Evolutionary conservation across 2,888 invertebrate genomes (phyloP).

Genomic region (Pemphredon lugubris): DNA sequence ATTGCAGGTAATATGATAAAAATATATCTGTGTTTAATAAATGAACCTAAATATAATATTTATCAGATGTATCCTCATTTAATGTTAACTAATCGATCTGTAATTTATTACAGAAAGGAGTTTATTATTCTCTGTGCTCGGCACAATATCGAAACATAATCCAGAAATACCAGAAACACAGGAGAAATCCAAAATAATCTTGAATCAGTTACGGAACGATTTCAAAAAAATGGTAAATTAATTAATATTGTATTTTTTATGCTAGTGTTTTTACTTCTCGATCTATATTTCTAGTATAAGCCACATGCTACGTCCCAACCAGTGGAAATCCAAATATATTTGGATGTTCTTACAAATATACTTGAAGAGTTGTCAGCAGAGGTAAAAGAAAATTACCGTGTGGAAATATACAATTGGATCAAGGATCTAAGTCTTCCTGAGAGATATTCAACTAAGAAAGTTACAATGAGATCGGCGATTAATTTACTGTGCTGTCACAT

Average conservation of each 20-base stretch:
- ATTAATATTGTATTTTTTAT: slow-evolving; percentile 6
- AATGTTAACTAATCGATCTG: background rate
- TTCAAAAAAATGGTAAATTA: slow-evolving; percentile 51
- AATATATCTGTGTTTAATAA: background rate
- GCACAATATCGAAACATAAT: slow-evolving; percentile 59
- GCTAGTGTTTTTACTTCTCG: slow-evolving; percentile 1
- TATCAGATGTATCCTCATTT: no score
- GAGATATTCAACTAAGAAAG: slow-evolving; percentile 25
- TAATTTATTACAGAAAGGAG: slow-evolving; percentile 58
- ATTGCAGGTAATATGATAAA: slow-evolving; percentile 57
- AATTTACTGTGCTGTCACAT: slow-evolving; percentile 63
- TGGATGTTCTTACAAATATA: slow-evolving; percentile 66
- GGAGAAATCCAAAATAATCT: slow-evolving; percentile 22
- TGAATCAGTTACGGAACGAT: slow-evolving; percentile 52
- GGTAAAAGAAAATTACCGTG: slow-evolving; percentile 7
- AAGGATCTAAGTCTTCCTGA: slow-evolving; percentile 49
- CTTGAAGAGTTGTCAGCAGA: slow-evolving; percentile 55
- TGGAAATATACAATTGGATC: slow-evolving; percentile 53
- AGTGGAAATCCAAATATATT: slow-evolving; percentile 61
- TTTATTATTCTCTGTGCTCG: slow-evolving; percentile 54
- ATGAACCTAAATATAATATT: slow-evolving; percentile 8
- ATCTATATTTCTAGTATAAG: slow-evolving; percentile 50
- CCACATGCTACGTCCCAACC: slow-evolving; percentile 16
- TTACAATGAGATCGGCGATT: slow-evolving; percentile 55
- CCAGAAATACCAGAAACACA: slow-evolving; percentile 30